Evolutionary conservation across 2,888 invertebrate genomes (phyloP).

Genomic region (Lottia gigantea): DNA sequence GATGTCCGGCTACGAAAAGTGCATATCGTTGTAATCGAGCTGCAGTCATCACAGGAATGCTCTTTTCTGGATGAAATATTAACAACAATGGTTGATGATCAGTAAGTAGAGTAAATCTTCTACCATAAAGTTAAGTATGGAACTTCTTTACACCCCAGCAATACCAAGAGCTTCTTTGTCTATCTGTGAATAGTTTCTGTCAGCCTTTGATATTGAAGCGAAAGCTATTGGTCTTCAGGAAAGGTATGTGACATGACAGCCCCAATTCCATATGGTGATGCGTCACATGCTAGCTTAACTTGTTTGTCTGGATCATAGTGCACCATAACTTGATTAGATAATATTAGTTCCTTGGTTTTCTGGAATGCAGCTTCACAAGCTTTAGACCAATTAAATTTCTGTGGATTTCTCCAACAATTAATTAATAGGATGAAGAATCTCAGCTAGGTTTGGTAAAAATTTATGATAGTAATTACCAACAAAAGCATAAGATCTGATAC

Average conservation of each 20-base stretch:
- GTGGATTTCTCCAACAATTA: no score
- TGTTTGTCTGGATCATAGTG: no score
- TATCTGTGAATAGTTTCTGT: conserved; percentile 63
- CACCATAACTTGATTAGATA: no score
- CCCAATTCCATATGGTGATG: no score
- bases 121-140: conserved; percentile 64
- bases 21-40: conserved; percentile 53
- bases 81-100: conserved; percentile 66
- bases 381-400: no score
- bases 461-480: conserved; percentile 12
- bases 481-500: not conserved
- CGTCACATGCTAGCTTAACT: no score
- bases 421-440: not conserved
- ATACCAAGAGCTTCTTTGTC: conserved; percentile 66
- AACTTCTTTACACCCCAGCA: conserved; percentile 65
- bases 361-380: no score
- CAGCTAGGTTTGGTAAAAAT: conserved; percentile 17
- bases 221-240: conserved; percentile 62
- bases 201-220: conserved; percentile 66
- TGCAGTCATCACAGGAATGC: conserved; percentile 49
- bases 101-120: conserved; percentile 65
- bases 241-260: no score
- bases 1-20: conserved; percentile 54
- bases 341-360: no score
- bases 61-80: conserved; percentile 58